Conservation (phyloP, 2,797 vertebrate genomes). For the Remorina albescens region DNA sequence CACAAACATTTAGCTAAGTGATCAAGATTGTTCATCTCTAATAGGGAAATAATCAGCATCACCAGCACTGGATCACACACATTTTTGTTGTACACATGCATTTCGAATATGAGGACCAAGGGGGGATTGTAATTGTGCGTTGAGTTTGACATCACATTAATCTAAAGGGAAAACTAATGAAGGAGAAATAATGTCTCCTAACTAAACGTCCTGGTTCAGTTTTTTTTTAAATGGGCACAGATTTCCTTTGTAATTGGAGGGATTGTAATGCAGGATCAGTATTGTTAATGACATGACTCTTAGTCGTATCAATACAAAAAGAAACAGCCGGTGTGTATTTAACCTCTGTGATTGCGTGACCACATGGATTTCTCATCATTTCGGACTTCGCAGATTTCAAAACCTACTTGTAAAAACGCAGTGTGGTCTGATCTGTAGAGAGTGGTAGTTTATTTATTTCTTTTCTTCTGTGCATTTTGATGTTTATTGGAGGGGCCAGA, state of each 20-base stretch:
- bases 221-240: not conserved
- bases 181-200: not conserved
- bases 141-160: too few species aligned
- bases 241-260: not conserved
- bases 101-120: not conserved
- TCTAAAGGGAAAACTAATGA: too few species aligned
- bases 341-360: too few species aligned
- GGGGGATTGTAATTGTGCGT: not conserved
- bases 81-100: not conserved
- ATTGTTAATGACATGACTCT: not conserved
- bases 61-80: constrained; percentile 9
- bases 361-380: too few species aligned
- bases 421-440: not conserved
- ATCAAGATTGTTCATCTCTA: constrained; percentile 49
- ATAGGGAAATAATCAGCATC: constrained; percentile 24
- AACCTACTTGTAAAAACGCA: not conserved
- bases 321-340: too few species aligned
- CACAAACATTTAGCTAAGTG: constrained; percentile 43
- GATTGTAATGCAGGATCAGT: not conserved
- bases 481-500: too few species aligned
- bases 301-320: too few species aligned
- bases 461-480: too few species aligned
- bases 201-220: not conserved
- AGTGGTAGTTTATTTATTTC: too few species aligned
- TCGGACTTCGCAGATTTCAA: not conserved